Conservation (phyloP, 2,113 vertebrate genomes). For the Mohoua ochrocephala region DNA sequence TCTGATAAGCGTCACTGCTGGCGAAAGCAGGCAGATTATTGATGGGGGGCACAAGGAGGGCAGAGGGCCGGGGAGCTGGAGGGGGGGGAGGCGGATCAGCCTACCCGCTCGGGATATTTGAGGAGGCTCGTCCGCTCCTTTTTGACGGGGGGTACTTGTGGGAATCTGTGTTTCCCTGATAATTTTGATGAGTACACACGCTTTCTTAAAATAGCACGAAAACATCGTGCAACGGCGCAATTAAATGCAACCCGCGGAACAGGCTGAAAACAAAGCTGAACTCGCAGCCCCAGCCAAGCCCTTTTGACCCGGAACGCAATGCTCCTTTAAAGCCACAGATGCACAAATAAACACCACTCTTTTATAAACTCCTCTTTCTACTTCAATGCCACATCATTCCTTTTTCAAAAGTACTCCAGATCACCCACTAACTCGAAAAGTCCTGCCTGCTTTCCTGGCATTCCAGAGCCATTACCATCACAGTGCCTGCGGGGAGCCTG, state of each 20-base stretch:
- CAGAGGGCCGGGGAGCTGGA: fast-evolving
- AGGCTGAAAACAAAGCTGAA: not conserved
- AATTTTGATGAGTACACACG: not conserved
- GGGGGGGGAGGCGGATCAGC: not conserved
- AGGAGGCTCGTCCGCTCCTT: not conserved
- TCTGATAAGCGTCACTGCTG: conserved; percentile 4
- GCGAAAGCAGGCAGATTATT: not conserved
- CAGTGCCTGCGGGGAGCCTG: fast-evolving
- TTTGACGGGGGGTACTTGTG: not conserved
- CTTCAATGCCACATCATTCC: not conserved
- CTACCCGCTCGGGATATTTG: fast-evolving
- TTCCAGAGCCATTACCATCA: fast-evolving
- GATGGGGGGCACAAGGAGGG: not conserved
- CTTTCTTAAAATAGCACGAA: conserved; percentile 10
- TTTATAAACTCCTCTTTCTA: not conserved
- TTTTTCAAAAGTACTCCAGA: not conserved
- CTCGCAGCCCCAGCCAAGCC: not conserved
- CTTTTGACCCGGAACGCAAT: not conserved
- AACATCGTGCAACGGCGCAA: not conserved
- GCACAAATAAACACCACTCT: not conserved
- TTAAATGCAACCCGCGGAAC: not conserved
- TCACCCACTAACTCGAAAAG: not conserved
- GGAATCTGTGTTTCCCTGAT: not conserved
- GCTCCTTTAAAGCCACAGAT: not conserved
- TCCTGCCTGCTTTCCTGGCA: not conserved